phyloP scores from a whole-genome alignment of 2,888 invertebrate species.

The Tethea ocularis region DNA sequence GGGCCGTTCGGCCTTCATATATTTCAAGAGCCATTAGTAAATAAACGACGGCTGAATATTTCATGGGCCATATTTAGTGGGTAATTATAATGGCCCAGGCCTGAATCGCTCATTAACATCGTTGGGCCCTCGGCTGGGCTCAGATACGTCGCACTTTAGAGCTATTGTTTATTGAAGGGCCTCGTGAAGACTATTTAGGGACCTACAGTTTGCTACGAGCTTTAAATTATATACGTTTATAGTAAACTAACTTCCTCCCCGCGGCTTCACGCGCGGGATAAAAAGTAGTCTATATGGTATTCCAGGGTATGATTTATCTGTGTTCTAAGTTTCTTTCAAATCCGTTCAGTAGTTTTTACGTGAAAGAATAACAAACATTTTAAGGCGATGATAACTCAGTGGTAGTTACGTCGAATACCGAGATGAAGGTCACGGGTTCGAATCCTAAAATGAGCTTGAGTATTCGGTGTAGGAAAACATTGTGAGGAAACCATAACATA shows the following conservation, averaged over 20 bases:
- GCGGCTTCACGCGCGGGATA: too few species aligned
- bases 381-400: too few species aligned
- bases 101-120: slow-evolving; percentile 1
- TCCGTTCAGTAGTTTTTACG: too few species aligned
- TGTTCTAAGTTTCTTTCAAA: too few species aligned
- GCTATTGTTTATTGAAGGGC: slow-evolving; percentile 25
- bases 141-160: slow-evolving; percentile 4
- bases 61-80: slow-evolving; percentile 4
- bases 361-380: too few species aligned
- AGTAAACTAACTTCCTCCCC: neutral
- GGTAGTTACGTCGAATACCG: too few species aligned
- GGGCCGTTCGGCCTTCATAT: slow-evolving; percentile 14
- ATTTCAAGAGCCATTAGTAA: slow-evolving; percentile 6
- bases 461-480: too few species aligned
- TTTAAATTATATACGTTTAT: slow-evolving; percentile 11
- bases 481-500: too few species aligned
- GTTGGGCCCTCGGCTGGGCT: neutral
- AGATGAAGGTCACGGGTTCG: too few species aligned
- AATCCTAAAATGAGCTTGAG: too few species aligned
- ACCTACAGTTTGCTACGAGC: slow-evolving; percentile 28
- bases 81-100: neutral
- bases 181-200: slow-evolving; percentile 15
- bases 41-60: slow-evolving; percentile 2
- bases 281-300: too few species aligned
- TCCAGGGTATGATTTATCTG: too few species aligned